Base-by-base conservation (phyloP, 2,797 vertebrate genomes). In the Holocentrus rufus region DNA sequence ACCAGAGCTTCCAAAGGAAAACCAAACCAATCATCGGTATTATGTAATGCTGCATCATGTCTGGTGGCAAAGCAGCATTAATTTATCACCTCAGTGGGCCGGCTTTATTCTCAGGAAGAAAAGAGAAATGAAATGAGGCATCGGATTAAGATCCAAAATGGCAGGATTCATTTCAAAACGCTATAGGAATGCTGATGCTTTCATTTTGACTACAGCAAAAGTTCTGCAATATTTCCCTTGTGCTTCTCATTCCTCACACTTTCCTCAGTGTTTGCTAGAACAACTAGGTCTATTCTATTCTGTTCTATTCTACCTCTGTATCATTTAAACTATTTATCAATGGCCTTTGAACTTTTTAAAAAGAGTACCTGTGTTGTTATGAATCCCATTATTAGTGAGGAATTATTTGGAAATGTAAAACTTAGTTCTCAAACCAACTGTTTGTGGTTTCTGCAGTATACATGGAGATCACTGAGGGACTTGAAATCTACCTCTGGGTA, bases 11-110 rank as follows among this genome's bases (percentile, higher is more conserved):
- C 75, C 64, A 31, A 85, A 82, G 75, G 80, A 75, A 77, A 82
- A 87, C 74, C 64, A 76, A 79, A 84, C 63, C 27, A 81, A 84
- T 84, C 80, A 77, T 34, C 72, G 65, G 31, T 58, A 34, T 86
- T 88, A 77, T 86, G 80, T 81, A 78, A 77, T 65, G 73, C 52
- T 11, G 72, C 75, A 65, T 89, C 69, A 84, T 78, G 64, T 88
- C 80, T 88, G 57, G 60, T 81, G 69, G 76, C 63, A 70, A 73
- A 81, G 56, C 47, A 39, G 68, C 80, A 78, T 88, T 75, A 77
- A 86, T 91, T 83, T 74, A 84, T 90, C 84, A 90, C 79, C 74
- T 85, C 46, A 49, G 13, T 44, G 80, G 77, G 50, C 57, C 31
- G 20, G 27, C 7, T 2, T 39, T 67, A 68, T 39, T 75, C 59